phyloP scores from a whole-genome alignment of 35 echinoderm and acorn worm species.

The Lytechinus variegatus region DNA sequence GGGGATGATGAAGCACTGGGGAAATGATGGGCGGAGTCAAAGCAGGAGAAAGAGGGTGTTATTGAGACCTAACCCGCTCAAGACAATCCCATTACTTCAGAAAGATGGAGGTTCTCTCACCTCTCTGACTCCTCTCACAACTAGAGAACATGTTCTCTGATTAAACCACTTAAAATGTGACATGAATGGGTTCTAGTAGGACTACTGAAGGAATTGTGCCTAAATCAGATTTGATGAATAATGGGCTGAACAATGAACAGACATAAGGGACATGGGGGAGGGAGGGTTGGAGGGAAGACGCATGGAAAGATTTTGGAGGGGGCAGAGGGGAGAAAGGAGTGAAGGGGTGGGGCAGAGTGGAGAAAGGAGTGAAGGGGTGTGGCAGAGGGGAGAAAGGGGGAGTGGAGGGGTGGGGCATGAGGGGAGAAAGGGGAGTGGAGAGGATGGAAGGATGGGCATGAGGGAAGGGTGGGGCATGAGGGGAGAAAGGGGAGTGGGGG shows the following conservation, averaged over 20 bases:
- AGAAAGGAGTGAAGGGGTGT: too few species aligned
- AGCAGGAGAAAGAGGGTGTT: not conserved
- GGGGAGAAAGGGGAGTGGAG: too few species aligned
- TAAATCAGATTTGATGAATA: not conserved
- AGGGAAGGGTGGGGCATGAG: too few species aligned
- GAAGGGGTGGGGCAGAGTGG: too few species aligned
- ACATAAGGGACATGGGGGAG: not conserved
- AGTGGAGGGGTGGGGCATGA: too few species aligned
- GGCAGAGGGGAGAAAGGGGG: too few species aligned
- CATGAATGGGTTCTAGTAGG: not conserved
- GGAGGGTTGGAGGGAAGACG: too few species aligned
- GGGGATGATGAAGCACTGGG: not conserved
- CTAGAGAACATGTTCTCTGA: not conserved
- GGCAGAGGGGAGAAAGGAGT: too few species aligned
- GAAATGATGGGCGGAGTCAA: not conserved
- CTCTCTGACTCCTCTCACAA: too few species aligned
- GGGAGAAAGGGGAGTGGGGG: too few species aligned
- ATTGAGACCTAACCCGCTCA: not conserved
- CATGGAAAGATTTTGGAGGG: too few species aligned
- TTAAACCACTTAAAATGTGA: not conserved
- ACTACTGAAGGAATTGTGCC: not conserved
- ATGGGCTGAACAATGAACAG: not conserved
- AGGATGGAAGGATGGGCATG: too few species aligned
- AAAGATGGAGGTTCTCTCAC: not conserved
- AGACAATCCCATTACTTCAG: not conserved